A percentile compares a stretch with the other conserved stretches of the same genome.
Conservation (phyloP, 2,888 invertebrate species). For the Heliconius ethilla region DNA sequence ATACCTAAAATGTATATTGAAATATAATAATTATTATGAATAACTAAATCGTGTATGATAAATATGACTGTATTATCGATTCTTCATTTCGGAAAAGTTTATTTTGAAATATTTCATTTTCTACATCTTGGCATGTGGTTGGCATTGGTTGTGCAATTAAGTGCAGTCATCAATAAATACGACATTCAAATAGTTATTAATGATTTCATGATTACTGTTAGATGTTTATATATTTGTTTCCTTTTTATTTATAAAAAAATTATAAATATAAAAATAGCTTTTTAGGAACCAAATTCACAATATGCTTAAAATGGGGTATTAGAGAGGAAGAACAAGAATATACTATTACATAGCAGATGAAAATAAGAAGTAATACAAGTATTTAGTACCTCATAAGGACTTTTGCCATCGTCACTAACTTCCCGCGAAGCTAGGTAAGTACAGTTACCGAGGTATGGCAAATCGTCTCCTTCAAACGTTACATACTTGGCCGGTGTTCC, state of each 20-base stretch:
- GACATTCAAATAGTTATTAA: too few species aligned
- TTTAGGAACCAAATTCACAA: background rate
- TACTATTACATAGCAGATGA: too few species aligned
- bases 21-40: background rate
- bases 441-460: conserved; percentile 92
- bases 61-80: too few species aligned
- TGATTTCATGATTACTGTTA: too few species aligned
- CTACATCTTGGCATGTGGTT: too few species aligned
- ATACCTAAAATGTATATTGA: conserved; percentile 71
- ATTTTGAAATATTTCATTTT: too few species aligned
- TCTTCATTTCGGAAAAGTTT: too few species aligned
- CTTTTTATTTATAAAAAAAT: background rate
- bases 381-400: conserved; percentile 69
- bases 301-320: background rate
- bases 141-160: too few species aligned
- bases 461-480: conserved; percentile 90
- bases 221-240: too few species aligned
- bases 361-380: background rate
- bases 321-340: background rate
- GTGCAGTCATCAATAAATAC: too few species aligned
- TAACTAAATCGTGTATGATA: background rate
- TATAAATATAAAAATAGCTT: background rate
- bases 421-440: conserved; percentile 90
- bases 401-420: conserved; percentile 77
- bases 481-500: conserved; percentile 89